Evolutionary conservation across 64 coral and sea anemone genomes (phyloP), one percentile per base, ranked within the genome.

Genomic region (Montipora efflorescens): DNA sequence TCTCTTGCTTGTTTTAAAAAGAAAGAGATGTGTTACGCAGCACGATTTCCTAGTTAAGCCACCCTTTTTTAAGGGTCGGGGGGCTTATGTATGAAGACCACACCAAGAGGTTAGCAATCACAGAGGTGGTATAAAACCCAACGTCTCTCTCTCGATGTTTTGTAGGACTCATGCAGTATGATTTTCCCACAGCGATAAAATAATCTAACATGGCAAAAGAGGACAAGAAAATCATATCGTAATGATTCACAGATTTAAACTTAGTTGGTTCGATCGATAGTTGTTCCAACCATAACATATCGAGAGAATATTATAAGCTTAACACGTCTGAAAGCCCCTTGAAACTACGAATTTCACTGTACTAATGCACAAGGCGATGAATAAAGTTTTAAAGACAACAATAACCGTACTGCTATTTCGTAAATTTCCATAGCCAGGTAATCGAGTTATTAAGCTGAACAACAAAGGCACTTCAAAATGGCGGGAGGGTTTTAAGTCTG

Each of bases 381-480:
- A 47, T 6, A 22, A 22, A 13, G 22, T 10, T 22, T 71, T 49
- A 8, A 51, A 47, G 8, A 48, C 1, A 0, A 21, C 7, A 72
- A 23, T 2, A 8, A 46, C 47, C 4, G 19, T 64, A 18, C 2
- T 72, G 4, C 8, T 68, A n/a, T 45, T 43, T 72, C 8, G 46
- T 20, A 72, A 12, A 72, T 7, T 50, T 21, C 13, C 11, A 8
- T 4, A 57, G 11, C 11, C 8, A 50, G 62, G 45, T 45, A 86
- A 86, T 50, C 47, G n/a, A 10, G 67, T 64, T 8, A 71, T 86
- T 64, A 86, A 50, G 45, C 62, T 7, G 66, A 86, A 86, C 66
- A 86, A 71, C 23, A 18, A 69, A 46, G 14, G 46, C 82, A n/a
- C 45, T 86, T 46, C 82, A 86, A 86, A 86, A 86, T 86, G 82